A percentile compares a stretch with the other conserved stretches of the same genome.
Evolutionary conservation across 1,140 invertebrate genomes (phyloP).

Genomic region (Drosophila ananassae): DNA sequence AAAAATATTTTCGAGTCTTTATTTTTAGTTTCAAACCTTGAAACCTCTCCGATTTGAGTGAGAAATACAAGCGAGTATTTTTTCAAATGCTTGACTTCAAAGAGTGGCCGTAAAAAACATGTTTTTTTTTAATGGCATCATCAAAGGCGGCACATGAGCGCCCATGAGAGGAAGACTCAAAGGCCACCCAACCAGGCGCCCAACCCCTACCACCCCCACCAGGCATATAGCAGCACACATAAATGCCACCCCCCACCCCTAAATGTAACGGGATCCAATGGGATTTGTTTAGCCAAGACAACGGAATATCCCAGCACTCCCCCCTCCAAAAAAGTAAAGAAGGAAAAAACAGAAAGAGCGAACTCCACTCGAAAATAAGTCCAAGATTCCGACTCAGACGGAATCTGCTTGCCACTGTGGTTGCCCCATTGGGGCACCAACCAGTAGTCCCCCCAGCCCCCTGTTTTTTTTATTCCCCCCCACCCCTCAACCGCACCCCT

Average conservation of each 20-base stretch:
- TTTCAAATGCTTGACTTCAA: not conserved
- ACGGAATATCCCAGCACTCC: conserved; percentile 7
- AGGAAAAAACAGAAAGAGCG: not conserved
- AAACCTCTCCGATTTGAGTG: not conserved
- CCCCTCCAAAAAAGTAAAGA: not conserved
- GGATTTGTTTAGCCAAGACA: conserved; percentile 36
- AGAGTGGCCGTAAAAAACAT: conserved; percentile 5
- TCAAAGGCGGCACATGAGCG: conserved; percentile 40
- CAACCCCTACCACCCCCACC: too few species aligned
- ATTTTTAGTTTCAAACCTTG: not conserved
- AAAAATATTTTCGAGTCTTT: not conserved
- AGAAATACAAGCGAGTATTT: not conserved
- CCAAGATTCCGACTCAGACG: conserved; percentile 6
- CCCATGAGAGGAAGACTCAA: conserved; percentile 21
- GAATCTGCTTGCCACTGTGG: not conserved
- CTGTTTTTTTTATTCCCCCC: not conserved
- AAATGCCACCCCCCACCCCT: conserved; percentile 15
- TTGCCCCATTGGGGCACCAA: not conserved
- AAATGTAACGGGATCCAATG: conserved; percentile 37
- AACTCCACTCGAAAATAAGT: conserved; percentile 31
- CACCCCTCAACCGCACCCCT: not conserved
- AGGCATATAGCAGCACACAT: not conserved
- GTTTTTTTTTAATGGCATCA: conserved; percentile 26
- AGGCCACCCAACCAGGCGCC: not conserved
- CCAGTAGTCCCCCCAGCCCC: not conserved